Percentiles rank a stretch among this genome's conserved stretches.
Conservation (phyloP, 2,888 invertebrate genomes). For the Dioctria rufipes region DNA sequence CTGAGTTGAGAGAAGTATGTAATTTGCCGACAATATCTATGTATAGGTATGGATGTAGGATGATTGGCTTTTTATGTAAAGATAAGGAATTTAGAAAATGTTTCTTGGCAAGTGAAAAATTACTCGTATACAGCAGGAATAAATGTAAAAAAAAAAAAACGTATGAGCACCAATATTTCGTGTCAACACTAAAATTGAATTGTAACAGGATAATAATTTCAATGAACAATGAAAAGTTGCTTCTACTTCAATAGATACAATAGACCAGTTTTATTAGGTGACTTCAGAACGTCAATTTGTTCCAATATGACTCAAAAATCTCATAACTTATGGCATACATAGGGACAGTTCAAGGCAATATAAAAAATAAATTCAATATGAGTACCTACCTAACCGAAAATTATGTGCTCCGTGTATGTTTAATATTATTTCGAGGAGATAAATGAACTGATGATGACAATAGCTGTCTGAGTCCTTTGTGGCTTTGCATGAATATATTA, state of each 20-base stretch:
- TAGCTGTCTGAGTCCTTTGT: conserved; percentile 5
- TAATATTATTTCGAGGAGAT: background rate
- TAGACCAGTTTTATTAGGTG: no score
- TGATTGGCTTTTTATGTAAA: no score
- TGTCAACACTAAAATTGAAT: background rate
- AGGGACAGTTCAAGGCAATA: background rate
- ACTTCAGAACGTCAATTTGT: no score
- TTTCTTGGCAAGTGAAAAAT: background rate
- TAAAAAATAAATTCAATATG: background rate
- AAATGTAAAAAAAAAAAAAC: background rate
- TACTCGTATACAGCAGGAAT: background rate
- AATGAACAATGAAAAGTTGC: no score
- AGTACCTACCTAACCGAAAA: background rate
- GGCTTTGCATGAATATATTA: background rate
- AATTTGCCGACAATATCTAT: conserved; percentile 13
- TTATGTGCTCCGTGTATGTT: background rate
- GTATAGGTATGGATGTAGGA: no score
- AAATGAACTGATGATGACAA: conserved; percentile 1
- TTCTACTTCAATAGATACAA: no score
- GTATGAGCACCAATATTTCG: background rate
- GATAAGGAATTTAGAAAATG: background rate
- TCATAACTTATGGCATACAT: background rate
- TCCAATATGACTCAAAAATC: no score
- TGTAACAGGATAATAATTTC: no score
- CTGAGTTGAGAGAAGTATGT: background rate